Evolutionary conservation across 35 echinoderm and acorn worm genomes (phyloP), one percentile per base, ranked within the genome.

Genomic region (Amphiura filiformis): DNA sequence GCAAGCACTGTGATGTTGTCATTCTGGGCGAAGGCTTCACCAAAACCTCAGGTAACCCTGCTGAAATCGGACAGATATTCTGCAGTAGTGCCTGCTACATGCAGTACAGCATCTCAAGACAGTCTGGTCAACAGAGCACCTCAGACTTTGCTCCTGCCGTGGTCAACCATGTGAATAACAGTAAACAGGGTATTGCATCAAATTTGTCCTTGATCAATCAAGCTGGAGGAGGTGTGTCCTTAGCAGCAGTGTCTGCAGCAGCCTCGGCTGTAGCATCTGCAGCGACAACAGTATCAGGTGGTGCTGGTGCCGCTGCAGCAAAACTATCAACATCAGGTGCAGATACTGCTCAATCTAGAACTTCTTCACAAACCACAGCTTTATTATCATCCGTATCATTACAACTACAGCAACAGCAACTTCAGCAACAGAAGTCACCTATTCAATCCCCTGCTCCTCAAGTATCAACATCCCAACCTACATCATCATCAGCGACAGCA

Each of bases 41-140:
- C 92, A 94, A 78, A 76, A 82, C 23, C 76, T 91, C 64, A 47
- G 89, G 83, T 0, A 82, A 87, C 28, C 80, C 93, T 1, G 84
- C 87, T 30, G 93, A 99, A 38, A 75, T 90, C 39, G 89, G 86
- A 30, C 65, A 88, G 4, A 89, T 86, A n/a, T 99, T 99, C 80
- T 99, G 96, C 81, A 99, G 96, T 70, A 92, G 93, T 39, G 91
- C 78, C 36, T 99, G 96, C 85, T 99, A 95, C 75, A 94, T 99
- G 93, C 96, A 99, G 85, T 94, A 87, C 76, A 94, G 89, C 1
- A 94, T 99, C 39, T 92, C 96, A 38, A 11, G 61, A 23, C 93
- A 93, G 65, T 75, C 87, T 57, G 85, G 92, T 2, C 93, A 92
- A 81, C 35, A 31, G 44, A 78, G 32, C 32, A 9, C 52, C 11